A percentile compares a stretch with the other conserved stretches of the same genome.
Evolutionary conservation across 2,888 invertebrate species (phyloP).

Genomic region (Aproaerema taeniolella): DNA sequence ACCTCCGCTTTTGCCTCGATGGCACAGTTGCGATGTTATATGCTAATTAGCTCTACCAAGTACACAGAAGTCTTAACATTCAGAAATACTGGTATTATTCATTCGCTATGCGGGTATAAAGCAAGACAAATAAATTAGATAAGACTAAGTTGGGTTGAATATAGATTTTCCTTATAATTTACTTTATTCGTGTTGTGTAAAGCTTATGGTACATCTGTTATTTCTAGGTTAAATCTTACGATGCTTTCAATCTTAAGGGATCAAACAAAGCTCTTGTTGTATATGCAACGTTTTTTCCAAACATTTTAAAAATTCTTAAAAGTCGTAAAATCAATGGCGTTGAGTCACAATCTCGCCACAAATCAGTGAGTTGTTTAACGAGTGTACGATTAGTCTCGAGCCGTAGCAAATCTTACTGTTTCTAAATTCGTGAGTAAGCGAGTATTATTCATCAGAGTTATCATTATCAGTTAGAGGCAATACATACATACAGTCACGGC

Average conservation of each 20-base stretch:
- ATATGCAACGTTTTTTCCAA: conserved; percentile 13
- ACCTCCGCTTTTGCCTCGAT: conserved; percentile 13
- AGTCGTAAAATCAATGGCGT: conserved; percentile 24
- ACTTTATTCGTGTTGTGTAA: not conserved
- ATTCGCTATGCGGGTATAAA: conserved; percentile 9
- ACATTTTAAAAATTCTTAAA: conserved; percentile 29
- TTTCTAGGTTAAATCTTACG: no score
- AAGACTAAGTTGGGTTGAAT: conserved; percentile 3
- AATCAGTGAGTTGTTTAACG: conserved; percentile 36
- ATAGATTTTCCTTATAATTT: conserved; percentile 3
- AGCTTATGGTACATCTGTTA: not conserved
- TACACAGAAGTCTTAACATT: conserved; percentile 5
- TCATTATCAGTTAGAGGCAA: no score
- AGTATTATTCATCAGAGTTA: conserved; percentile 33
- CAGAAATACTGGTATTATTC: conserved; percentile 7
- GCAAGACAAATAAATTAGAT: conserved; percentile 9
- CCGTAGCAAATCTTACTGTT: conserved; percentile 43
- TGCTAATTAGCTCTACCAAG: conserved; percentile 12
- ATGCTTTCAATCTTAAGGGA: no score
- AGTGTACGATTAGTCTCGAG: conserved; percentile 38
- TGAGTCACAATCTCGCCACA: conserved; percentile 30
- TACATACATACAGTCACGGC: no score
- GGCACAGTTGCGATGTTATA: conserved; percentile 9
- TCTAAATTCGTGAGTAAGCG: conserved; percentile 40
- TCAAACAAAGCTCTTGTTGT: no score